These are phyloP conservation scores for Toxonevra muliebris DNA, from an alignment of 2,888 invertebrate species.

Conservation along the genomic window DNA sequence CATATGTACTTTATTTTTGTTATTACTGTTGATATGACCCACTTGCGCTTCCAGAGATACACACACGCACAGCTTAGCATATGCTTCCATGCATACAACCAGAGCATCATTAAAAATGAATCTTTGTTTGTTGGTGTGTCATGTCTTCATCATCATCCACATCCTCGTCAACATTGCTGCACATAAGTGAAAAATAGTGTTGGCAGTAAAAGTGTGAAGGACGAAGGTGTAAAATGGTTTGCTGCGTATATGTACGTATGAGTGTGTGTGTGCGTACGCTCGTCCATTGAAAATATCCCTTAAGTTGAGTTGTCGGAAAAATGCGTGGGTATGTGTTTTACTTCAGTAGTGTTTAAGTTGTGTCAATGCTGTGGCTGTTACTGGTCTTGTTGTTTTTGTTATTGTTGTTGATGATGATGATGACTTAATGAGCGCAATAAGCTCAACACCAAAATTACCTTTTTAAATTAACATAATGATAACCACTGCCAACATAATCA, in stretches of 20 bases:
- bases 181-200: slow-evolving; percentile 19
- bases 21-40: slow-evolving; percentile 7
- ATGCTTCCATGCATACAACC: not conserved
- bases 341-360: not conserved
- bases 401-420: slow-evolving; percentile 22
- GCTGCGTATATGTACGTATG: not conserved
- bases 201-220: not conserved
- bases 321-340: not conserved
- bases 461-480: slow-evolving; percentile 24
- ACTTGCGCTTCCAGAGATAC: not conserved
- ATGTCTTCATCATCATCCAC: not conserved
- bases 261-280: not conserved
- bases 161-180: not conserved
- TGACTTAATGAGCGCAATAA: slow-evolving; percentile 40
- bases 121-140: not conserved
- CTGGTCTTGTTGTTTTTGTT: slow-evolving; percentile 18
- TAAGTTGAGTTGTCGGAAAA: no score
- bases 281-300: no score
- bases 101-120: not conserved
- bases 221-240: not conserved
- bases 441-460: slow-evolving; percentile 35
- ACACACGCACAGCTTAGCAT: not conserved
- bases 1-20: not conserved
- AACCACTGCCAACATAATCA: not conserved
- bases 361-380: not conserved